Base-by-base conservation (phyloP, 2,797 vertebrate genomes). In the Pempheris klunzingeri region DNA sequence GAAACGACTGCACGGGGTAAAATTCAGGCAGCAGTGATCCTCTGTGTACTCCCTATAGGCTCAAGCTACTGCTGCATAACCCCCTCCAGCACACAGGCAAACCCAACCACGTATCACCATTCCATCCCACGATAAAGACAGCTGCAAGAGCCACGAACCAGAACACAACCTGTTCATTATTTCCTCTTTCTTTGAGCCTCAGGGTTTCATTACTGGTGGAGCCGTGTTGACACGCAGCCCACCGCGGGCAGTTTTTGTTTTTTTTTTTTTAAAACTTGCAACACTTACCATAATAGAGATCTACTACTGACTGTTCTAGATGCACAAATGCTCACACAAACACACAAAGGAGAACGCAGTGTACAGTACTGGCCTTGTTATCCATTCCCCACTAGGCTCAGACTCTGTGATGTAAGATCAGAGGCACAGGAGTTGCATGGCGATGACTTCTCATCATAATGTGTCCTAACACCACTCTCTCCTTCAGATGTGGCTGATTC, bases 61-160 rank as follows among this genome's bases (percentile, higher is more conserved):
- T 76, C 59, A 24, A 49, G 43, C 55, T 38, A 61, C 62, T 71
- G 76, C 78, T 75, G 61, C n/a, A 36, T 47, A 58, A 61, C 30
- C 26, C 82, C 81, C 73, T 77, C 57, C 55, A 78, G 81, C 74
- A 62, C 54, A 58, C 46, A 34, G 75, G 52, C 73, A 71, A 76
- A 80, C 74, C 76, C 81, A 80, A 84, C 84, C 83, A 87, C 78
- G 68, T 59, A 59, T 73, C 72, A 76, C 69, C 66, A 71, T 17
- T 39, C 74, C 3, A 47, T 64, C 71, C 59, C 17, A 36, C 64
- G 66, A 68, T 78, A 71, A 83, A 83, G 78, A 87, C 80, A 87
- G 66, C 82, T 65, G 81, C 71, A 68, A 44, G 49, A 71, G 68
- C 58, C 43, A 24, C 12, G 24, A 82, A 70, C 63, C 38, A 38